Evolutionary conservation across 37 sponge, comb jelly and placozoan genomes (phyloP), one percentile per base, ranked within the genome.

Genomic region (Bolinopsis microptera): DNA sequence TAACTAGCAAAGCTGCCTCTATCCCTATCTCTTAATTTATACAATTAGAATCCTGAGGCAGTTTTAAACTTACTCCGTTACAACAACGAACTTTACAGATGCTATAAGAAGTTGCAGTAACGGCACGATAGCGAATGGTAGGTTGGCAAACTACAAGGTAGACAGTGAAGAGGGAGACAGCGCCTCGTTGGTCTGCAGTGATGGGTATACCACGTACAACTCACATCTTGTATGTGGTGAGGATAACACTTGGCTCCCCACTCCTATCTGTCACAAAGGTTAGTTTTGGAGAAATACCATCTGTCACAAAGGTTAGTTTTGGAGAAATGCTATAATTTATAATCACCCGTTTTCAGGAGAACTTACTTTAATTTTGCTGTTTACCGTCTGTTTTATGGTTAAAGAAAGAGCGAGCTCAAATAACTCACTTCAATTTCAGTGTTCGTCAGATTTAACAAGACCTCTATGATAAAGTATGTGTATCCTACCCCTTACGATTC

Each of bases 261-360:
- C 25, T 18, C 90, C 90, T 28, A 27, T 27, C 26, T 86, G 90
- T 86, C 35, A 28, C 26, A 86, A 86, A 86, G 90, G 90, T 86
- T 35, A 80, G 13, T 31, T 9, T 8, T 35, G 24, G n/a, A n/a
- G n/a, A n/a, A n/a, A n/a, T n/a, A n/a, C 90, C 3, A 27, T 27
- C 26, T 86, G 90, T 86, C 35, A 28, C 26, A 86, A 86, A 86
- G 90, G 90, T 86, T 35, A 80, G 13, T 31, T 9, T 8, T 35
- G 24, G n/a, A n/a, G n/a, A n/a, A n/a, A n/a, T n/a, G n/a, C 90
- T 28, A 27, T 27, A n/a, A 74, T n/a, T 74, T n/a, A 74, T 74
- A 16, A 13, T 25, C 76, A 74, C 76, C 24, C 27, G 24, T 80
- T 70, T n/a, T n/a, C n/a, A n/a, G n/a, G n/a, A 70, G 2, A 28